Evolutionary conservation across 2,113 vertebrate genomes (phyloP), one percentile per base, ranked within the genome.

Genomic region (Eulemur macaco): DNA sequence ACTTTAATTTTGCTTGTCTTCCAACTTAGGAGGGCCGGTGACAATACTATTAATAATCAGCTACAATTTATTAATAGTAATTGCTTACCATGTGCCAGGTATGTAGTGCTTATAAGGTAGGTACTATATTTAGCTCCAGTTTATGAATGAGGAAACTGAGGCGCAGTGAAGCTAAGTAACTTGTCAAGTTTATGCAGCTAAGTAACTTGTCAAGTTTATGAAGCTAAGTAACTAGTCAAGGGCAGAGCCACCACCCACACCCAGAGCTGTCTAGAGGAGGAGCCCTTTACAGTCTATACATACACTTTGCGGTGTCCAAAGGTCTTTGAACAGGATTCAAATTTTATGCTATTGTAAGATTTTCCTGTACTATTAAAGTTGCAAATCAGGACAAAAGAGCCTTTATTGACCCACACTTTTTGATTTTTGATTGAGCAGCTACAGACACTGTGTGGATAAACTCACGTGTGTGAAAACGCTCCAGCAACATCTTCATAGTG

Each of bases 361-460:
- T 82, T 92, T 87, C 66, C 74, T 34, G 68, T 5, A 66, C 37
- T 66, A 20, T 39, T 39, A 34, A 87, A 76, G 66, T 81, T 82
- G 76, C 58, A 58, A 39, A 34, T 76, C 39, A 34, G 47, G 47
- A 91, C 39, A 66, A 82, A 92, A 82, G 76, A 47, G 14, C 9
- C 15, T 69, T 52, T 15, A 34, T n/a, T 20, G 45, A 29, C 21
- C 42, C 4, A 0, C 39, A 25, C 39, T 56, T 66, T 71, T 42
- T 29, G 34, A 77, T 4, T 54, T 54, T 50, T 63, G 63, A 29
- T 31, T 80, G 18, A 73, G 71, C 54, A 89, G 63, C 45, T 45
- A 1, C 17, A 78, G 27, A n/a, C 39, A 20, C 2, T 0, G 31
- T 1, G 0, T 9, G 63, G 29, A 17, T n/a, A 58, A 34, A 45